These are phyloP conservation scores for Cochlearius cochlearius DNA, from an alignment of 2,113 vertebrate species.

Conservation along the genomic window DNA sequence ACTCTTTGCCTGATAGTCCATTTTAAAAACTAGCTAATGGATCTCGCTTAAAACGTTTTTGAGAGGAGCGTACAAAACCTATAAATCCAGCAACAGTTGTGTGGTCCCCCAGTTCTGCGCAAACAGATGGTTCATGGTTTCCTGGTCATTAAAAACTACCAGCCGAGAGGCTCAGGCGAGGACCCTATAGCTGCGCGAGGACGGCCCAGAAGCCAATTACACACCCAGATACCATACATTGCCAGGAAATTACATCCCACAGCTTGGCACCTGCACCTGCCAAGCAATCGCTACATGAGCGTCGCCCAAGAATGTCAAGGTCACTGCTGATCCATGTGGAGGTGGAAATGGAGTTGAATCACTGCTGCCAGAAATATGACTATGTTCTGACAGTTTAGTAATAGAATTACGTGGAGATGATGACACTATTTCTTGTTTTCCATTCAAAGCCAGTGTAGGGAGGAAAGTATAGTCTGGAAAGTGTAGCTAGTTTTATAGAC, in stretches of 20 bases:
- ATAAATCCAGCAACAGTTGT: background rate
- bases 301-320: background rate
- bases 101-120: background rate
- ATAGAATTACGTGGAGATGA: background rate
- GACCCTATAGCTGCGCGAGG: background rate
- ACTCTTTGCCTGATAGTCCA: background rate
- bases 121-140: background rate
- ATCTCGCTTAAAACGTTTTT: background rate
- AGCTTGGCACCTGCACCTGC: conserved; percentile 5
- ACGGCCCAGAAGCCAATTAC: conserved; percentile 9
- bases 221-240: background rate
- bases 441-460: background rate
- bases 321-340: conserved; percentile 4
- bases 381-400: conserved; percentile 32
- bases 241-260: conserved; percentile 18
- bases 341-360: conserved; percentile 60
- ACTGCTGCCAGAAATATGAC: background rate
- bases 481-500: background rate
- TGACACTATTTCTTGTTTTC: background rate
- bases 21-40: background rate
- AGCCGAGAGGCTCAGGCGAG: background rate
- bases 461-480: background rate
- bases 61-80: accelerated
- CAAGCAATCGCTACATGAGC: background rate
- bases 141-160: background rate